phyloP scores from a whole-genome alignment of 1,140 invertebrate genomes.

The Gerris buenoi region DNA sequence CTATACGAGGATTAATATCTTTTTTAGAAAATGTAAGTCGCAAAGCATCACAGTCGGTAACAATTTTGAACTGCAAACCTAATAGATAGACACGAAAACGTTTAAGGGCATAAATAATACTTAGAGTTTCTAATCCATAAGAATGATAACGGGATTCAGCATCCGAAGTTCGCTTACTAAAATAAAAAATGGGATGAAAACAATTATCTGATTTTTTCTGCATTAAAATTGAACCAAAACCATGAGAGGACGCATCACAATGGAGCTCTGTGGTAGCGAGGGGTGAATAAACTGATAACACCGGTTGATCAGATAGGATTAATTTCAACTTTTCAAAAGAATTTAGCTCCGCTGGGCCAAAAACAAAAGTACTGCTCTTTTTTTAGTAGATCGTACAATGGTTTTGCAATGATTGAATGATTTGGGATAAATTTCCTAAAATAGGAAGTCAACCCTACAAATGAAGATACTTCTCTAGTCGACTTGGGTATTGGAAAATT shows the following conservation, averaged over 20 bases:
- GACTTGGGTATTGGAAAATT: neutral
- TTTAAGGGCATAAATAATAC: neutral
- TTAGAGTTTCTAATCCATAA: neutral
- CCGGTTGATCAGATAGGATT: neutral
- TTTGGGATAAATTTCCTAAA: neutral
- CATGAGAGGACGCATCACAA: neutral
- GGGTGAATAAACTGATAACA: neutral
- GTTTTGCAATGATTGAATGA: neutral
- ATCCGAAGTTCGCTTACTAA: neutral
- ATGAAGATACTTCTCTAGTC: neutral
- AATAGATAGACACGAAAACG: neutral
- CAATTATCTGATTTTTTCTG: neutral
- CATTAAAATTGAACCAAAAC: neutral
- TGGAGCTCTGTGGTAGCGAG: neutral
- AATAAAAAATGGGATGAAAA: neutral
- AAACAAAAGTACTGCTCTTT: conserved; percentile 12
- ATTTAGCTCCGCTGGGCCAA: conserved; percentile 3
- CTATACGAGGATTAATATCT: neutral
- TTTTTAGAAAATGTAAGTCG: neutral
- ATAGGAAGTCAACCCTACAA: neutral
- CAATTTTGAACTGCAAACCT: neutral
- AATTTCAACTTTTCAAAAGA: neutral
- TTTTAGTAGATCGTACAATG: neutral
- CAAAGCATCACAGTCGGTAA: neutral
- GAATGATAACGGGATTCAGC: neutral